Evolutionary conservation across 2,888 invertebrate species (phyloP).

Genomic region (Leptinotarsa peninsularis): DNA sequence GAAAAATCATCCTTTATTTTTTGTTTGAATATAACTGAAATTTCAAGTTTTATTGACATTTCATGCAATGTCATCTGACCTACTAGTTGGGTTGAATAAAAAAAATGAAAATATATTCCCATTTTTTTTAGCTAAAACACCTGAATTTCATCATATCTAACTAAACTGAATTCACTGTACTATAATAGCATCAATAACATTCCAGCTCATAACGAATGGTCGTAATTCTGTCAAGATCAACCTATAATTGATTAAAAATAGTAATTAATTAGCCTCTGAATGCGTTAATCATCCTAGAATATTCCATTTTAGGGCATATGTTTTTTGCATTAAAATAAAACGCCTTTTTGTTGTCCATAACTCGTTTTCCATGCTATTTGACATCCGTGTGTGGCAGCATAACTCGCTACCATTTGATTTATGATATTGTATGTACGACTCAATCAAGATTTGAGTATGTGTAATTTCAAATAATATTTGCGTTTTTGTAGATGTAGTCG

Average conservation of each 20-base stretch:
- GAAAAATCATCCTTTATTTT: too few species aligned
- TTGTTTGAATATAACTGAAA: too few species aligned
- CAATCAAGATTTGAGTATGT: not conserved
- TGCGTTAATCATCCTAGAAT: constrained; percentile 33
- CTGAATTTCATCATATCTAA: too few species aligned
- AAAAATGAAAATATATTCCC: too few species aligned
- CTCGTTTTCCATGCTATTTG: constrained; percentile 3
- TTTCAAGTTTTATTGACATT: too few species aligned
- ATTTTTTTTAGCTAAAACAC: too few species aligned
- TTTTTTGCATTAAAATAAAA: not conserved
- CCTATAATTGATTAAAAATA: constrained; percentile 34
- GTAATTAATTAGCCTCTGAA: constrained; percentile 28
- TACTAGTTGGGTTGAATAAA: too few species aligned
- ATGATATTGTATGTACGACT: not conserved
- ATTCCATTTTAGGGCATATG: constrained; percentile 35
- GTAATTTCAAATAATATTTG: not conserved
- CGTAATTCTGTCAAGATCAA: constrained; percentile 34
- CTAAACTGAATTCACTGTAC: not conserved
- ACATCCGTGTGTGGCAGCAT: constrained; percentile 11
- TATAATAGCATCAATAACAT: constrained; percentile 4
- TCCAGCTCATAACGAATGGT: not conserved
- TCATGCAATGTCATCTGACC: too few species aligned
- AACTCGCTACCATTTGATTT: constrained; percentile 4
- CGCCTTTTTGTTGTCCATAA: not conserved
- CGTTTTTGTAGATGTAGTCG: not conserved